phyloP scores from a whole-genome alignment of 2,888 invertebrate genomes.

The Bombyx huttoni region DNA sequence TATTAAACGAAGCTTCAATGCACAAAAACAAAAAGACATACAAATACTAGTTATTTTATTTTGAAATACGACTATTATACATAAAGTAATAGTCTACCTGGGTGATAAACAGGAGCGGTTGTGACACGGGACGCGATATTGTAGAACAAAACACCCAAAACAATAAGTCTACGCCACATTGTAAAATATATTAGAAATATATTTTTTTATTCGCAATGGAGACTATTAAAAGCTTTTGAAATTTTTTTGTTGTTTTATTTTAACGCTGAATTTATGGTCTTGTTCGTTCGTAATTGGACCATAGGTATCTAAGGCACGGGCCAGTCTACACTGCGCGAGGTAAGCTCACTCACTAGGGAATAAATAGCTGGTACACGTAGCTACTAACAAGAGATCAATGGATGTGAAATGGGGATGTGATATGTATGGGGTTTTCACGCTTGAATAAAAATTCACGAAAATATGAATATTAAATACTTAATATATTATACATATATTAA shows the following conservation, averaged over 20 bases:
- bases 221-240: too few relatives aligned
- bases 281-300: neutral
- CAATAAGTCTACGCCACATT: slow-evolving; percentile 24
- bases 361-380: slow-evolving; percentile 25
- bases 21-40: neutral
- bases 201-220: neutral
- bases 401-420: too few relatives aligned
- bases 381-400: slow-evolving; percentile 7
- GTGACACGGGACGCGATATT: slow-evolving; percentile 20
- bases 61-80: neutral
- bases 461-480: neutral
- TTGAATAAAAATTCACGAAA: neutral
- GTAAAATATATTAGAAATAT: slow-evolving; percentile 4
- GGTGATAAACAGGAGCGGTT: slow-evolving; percentile 26
- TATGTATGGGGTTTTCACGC: neutral
- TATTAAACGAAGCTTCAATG: too few relatives aligned
- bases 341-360: slow-evolving; percentile 22
- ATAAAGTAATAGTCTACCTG: slow-evolving; percentile 26
- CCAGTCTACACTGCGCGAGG: slow-evolving; percentile 30
- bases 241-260: neutral
- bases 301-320: slow-evolving; percentile 16
- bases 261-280: neutral
- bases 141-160: slow-evolving; percentile 15
- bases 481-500: neutral
- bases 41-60: neutral